Evolutionary conservation across 2,113 vertebrate species (phyloP), one percentile per base, ranked within the genome.

Genomic region (Vimba vimba): DNA sequence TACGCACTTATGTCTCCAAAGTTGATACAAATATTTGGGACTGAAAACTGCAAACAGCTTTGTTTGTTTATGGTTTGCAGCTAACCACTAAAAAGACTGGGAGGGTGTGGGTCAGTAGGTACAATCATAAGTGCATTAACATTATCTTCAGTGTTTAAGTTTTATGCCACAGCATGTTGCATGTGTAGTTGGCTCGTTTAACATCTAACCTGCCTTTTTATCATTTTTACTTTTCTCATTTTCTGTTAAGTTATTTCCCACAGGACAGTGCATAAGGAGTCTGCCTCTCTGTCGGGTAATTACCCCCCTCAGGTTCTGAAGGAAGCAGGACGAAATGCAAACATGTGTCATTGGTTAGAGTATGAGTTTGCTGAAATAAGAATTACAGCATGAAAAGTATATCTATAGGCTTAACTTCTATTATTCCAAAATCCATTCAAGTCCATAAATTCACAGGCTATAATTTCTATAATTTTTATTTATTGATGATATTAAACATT

Each of bases 261-360:
- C 60, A 59, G 27, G 19, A 25, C 21, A 79, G 55, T 45, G 50
- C 75, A 66, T 55, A 23, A 52, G 59, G 66, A 81, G 25, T 60
- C 69, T 66, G n/a, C 39, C 17, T 11, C 15, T 71, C 47, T 60
- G 78, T 88, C 25, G 73, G 50, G 62, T 77, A 64, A 66, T 68
- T 66, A 82, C 33, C 80, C 50, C 77, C 69, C 62, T 75, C 76
- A 36, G 79, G 82, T 55, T 77, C 25, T 25, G 75, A 74, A 88
- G 76, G 79, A 80, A 83, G 57, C 73, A 79, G 45, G 79, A 88
- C 80, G 84, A 88, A 88, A 60, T 83, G 55, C 84, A 66, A 79
- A 86, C 87, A 88, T 83, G 84, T 88, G 87, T 86, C 74, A 79
- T 7, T 88, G 77, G 80, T 88, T 88, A 86, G 74, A 43, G 80